A percentile compares a stretch with the other conserved stretches of the same genome.
Evolutionary conservation across 2,888 invertebrate genomes (phyloP).

Genomic region (Itoplectis maculator): DNA sequence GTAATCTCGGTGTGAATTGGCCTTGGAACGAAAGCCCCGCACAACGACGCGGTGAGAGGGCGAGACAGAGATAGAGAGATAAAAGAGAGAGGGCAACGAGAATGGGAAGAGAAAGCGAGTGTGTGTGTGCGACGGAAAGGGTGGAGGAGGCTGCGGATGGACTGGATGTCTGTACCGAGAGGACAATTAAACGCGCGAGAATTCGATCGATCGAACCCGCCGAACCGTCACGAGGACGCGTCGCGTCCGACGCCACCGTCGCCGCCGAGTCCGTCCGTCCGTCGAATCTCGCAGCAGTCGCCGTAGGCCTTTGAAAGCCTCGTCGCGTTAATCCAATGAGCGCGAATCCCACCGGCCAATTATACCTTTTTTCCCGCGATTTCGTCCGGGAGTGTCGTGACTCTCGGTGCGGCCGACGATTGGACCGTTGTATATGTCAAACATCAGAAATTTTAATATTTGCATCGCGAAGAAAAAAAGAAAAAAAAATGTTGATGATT

Average conservation of each 20-base stretch:
- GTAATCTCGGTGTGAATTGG: constrained; percentile 67
- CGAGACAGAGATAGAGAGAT: constrained; percentile 41
- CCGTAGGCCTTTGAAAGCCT: constrained; percentile 34
- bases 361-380: not conserved
- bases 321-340: constrained; percentile 28
- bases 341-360: constrained; percentile 1
- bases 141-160: constrained; percentile 14
- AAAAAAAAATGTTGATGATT: too few relatives aligned
- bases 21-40: constrained; percentile 63
- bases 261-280: too few relatives aligned
- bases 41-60: constrained; percentile 10
- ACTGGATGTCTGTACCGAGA: constrained; percentile 50
- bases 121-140: constrained; percentile 47
- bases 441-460: constrained; percentile 1
- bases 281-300: constrained; percentile 46
- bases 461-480: not conserved
- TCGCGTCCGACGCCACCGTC: constrained; percentile 26
- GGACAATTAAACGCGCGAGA: constrained; percentile 66
- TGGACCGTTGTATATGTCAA: too few relatives aligned
- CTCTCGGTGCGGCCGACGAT: too few relatives aligned
- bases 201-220: constrained; percentile 61
- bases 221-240: constrained; percentile 41
- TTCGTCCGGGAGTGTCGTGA: not conserved
- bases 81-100: constrained; percentile 41
- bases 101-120: constrained; percentile 39